Conservation (phyloP, 2,888 invertebrate species). For the Clitarchus hookeri region DNA sequence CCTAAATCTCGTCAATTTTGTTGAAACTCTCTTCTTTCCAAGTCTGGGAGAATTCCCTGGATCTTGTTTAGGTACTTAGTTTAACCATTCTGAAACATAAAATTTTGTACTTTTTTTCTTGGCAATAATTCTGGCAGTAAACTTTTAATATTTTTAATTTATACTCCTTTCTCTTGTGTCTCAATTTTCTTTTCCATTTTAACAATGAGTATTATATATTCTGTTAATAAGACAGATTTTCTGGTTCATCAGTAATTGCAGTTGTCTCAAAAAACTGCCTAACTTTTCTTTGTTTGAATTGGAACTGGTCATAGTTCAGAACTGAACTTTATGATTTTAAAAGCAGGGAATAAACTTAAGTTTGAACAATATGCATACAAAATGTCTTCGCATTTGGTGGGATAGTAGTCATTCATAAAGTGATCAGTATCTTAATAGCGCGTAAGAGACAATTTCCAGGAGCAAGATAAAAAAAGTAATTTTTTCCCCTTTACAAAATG, state of each 20-base stretch:
- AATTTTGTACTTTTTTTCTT: neutral
- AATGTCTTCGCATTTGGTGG: neutral
- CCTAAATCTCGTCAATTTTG: neutral
- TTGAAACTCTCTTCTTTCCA: neutral
- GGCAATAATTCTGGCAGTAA: neutral
- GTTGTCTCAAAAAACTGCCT: neutral
- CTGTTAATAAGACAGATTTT: neutral
- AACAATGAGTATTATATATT: neutral
- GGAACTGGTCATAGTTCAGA: neutral
- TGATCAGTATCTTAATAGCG: too few relatives aligned
- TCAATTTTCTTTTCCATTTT: neutral
- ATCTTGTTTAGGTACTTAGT: neutral
- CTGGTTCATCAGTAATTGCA: neutral
- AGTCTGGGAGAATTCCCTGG: neutral
- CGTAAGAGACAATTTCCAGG: too few relatives aligned
- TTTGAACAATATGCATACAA: neutral
- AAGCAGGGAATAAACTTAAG: neutral
- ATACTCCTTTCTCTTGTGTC: neutral
- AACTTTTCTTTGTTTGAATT: neutral
- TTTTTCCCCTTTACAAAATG: too few relatives aligned
- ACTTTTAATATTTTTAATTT: neutral
- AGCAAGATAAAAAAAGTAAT: too few relatives aligned
- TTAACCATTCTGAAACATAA: neutral
- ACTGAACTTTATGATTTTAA: neutral
- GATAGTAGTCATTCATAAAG: too few relatives aligned